Evolutionary conservation across 1,140 invertebrate genomes (phyloP).

Genomic region (Solenopsis invicta): DNA sequence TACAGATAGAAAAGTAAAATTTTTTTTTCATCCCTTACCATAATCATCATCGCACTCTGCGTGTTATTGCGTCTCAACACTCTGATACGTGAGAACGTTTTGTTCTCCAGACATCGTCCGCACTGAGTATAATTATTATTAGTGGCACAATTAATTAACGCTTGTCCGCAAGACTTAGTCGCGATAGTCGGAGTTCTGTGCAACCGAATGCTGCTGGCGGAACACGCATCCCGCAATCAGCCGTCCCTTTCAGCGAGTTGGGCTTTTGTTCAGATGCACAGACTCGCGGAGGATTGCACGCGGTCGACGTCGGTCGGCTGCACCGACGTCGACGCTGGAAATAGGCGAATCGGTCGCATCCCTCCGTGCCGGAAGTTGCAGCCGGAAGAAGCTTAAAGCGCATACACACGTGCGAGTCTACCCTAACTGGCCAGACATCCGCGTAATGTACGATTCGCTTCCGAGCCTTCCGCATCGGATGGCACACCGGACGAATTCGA

Average conservation of each 20-base stretch:
- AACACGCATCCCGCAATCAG: constrained; percentile 17
- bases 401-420: constrained; percentile 8
- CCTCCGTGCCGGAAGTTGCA: constrained; percentile 39
- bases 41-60: background rate
- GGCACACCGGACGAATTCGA: constrained; percentile 31
- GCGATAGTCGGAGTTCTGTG: background rate
- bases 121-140: constrained; percentile 36
- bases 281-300: background rate
- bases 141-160: constrained; percentile 54
- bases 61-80: background rate
- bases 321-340: constrained; percentile 30
- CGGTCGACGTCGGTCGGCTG: background rate
- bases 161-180: constrained; percentile 20
- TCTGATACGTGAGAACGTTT: constrained; percentile 14
- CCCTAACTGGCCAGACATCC: constrained; percentile 44
- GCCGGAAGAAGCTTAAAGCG: constrained; percentile 58
- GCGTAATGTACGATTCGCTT: constrained; percentile 57
- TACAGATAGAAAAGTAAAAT: background rate
- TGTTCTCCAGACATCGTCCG: background rate
- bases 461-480: constrained; percentile 46
- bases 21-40: background rate
- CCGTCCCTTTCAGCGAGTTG: background rate
- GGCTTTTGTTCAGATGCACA: constrained; percentile 36
- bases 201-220: background rate
- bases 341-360: constrained; percentile 48